Conservation (phyloP, 2,888 invertebrate genomes). For the Microchrysa polita region DNA sequence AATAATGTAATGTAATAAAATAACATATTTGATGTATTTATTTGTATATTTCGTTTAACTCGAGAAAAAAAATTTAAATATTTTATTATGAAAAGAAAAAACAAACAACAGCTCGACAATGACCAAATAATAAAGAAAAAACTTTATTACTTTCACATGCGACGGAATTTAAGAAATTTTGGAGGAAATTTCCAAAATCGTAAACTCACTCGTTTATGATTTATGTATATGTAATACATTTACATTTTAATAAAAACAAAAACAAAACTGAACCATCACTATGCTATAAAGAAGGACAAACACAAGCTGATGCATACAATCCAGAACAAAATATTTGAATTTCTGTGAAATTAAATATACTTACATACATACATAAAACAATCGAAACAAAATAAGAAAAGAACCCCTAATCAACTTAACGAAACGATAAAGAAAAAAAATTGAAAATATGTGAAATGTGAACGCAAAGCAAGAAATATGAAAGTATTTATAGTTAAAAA, state of each 20-base stretch:
- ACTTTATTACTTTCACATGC: no score
- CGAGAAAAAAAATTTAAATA: no score
- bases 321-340: not conserved
- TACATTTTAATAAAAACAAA: not conserved
- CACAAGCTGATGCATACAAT: slow-evolving; percentile 37
- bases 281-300: slow-evolving; percentile 31
- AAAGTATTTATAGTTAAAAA: slow-evolving; percentile 29
- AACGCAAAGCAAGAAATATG: slow-evolving; percentile 30
- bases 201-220: not conserved
- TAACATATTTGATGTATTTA: no score
- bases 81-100: no score
- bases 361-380: not conserved
- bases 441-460: not conserved
- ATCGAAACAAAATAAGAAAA: not conserved
- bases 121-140: no score
- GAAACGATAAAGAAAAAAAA: not conserved
- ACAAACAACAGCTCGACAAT: no score
- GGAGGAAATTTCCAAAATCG: not conserved
- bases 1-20: not conserved
- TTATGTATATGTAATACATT: not conserved
- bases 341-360: slow-evolving; percentile 39
- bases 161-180: not conserved
- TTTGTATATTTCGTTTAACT: no score
- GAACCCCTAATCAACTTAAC: no score
- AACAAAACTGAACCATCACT: not conserved